Conservation (phyloP, 2,113 vertebrate genomes). For the Phaethon lepturus region DNA sequence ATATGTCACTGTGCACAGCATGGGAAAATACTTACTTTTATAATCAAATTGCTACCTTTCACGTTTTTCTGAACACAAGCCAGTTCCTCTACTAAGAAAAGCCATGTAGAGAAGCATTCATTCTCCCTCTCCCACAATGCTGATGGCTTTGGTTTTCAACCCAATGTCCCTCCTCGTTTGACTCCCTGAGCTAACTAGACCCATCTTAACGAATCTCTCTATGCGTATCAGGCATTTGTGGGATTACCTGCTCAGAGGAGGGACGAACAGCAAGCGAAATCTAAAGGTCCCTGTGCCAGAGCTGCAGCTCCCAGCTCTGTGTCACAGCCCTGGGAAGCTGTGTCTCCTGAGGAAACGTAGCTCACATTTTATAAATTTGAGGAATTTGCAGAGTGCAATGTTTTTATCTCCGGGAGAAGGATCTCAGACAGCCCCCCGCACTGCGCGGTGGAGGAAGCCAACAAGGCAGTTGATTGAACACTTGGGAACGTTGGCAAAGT, state of each 20-base stretch:
- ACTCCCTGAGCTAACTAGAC: not conserved
- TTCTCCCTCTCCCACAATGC: not conserved
- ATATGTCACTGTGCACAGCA: not conserved
- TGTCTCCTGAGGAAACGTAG: not conserved
- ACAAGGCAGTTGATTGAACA: conserved; percentile 7
- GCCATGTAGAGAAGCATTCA: not conserved
- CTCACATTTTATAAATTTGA: not conserved
- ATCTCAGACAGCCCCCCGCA: not conserved
- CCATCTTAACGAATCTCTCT: not conserved
- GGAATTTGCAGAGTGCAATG: not conserved
- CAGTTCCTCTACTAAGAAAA: not conserved
- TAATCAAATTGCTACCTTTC: conserved; percentile 4
- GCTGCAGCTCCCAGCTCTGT: not conserved
- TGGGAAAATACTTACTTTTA: not conserved
- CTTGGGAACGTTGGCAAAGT: conserved; percentile 7
- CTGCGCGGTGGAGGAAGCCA: not conserved
- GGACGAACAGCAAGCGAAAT: not conserved
- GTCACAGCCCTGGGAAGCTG: not conserved
- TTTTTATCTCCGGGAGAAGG: not conserved
- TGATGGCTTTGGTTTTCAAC: not conserved
- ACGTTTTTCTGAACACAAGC: not conserved
- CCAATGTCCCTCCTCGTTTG: not conserved
- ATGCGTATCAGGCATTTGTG: not conserved
- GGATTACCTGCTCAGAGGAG: not conserved
- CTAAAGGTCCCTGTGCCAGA: not conserved